Conservation (phyloP, 2,113 vertebrate genomes). For the Rhinoptilus africanus region DNA sequence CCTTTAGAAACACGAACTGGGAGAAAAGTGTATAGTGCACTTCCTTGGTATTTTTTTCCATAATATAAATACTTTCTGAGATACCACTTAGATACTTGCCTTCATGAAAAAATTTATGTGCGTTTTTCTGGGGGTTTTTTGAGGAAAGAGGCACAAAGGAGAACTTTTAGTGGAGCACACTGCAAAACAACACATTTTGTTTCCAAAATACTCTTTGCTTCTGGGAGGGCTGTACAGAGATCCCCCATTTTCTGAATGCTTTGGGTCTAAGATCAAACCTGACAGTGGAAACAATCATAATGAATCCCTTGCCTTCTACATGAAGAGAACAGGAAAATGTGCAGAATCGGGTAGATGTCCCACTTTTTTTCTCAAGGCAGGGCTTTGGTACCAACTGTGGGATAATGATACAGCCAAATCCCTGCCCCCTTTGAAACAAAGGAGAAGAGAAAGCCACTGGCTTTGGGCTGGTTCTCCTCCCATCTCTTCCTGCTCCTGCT, state of each 20-base stretch:
- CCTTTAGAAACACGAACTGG: background rate
- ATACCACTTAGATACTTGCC: background rate
- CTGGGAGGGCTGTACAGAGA: background rate
- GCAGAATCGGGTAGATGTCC: background rate
- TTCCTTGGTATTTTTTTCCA: background rate
- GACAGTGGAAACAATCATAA: background rate
- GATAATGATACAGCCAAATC: background rate
- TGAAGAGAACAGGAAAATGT: background rate
- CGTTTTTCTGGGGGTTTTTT: background rate
- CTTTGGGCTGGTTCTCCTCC: background rate
- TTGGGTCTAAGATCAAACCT: background rate
- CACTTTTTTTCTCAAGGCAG: background rate
- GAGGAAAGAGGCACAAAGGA: background rate
- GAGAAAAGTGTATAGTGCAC: background rate
- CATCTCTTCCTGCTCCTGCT: background rate
- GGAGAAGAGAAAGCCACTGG: background rate
- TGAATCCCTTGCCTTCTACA: background rate
- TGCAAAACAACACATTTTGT: rapidly evolving
- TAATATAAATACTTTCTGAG: background rate
- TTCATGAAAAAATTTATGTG: background rate
- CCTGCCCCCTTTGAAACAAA: background rate
- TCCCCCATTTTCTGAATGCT: background rate
- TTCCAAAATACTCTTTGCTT: background rate
- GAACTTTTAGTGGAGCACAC: background rate
- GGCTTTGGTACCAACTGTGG: background rate